Percentiles rank a stretch among this genome's conserved stretches.
phyloP scores from a whole-genome alignment of 30 jellyfish, hydroid and myxozoan genomes.

The Hydractinia symbiolongicarpus region DNA sequence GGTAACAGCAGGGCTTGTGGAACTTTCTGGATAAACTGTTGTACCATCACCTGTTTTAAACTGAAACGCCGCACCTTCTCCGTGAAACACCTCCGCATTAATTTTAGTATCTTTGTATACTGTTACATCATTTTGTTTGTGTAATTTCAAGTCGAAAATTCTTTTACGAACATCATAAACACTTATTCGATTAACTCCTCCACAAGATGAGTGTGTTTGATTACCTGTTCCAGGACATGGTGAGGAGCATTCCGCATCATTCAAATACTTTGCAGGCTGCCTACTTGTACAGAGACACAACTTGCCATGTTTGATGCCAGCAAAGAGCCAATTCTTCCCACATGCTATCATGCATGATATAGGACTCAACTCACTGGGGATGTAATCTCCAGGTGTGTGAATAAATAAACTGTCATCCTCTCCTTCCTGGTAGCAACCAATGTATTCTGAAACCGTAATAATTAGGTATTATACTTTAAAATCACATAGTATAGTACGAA shows the following conservation, averaged over 20 bases:
- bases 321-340: constrained; percentile 68
- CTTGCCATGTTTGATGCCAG: constrained; percentile 82
- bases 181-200: constrained; percentile 77
- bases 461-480: too few relatives aligned
- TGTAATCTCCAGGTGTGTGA: constrained; percentile 88
- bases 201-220: constrained; percentile 60
- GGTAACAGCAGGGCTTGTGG: background rate
- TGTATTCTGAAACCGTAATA: constrained; percentile 48
- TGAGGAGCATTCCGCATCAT: constrained; percentile 49
- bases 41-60: constrained; percentile 16
- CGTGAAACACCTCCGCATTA: constrained; percentile 14
- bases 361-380: constrained; percentile 72
- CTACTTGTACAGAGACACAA: constrained; percentile 72
- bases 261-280: constrained; percentile 34
- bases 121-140: background rate
- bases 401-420: constrained; percentile 50
- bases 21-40: constrained; percentile 9
- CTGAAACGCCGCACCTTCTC: constrained; percentile 13
- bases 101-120: background rate
- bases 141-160: constrained; percentile 51
- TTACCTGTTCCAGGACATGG: constrained; percentile 37
- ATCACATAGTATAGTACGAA: too few relatives aligned
- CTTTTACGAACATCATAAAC: constrained; percentile 72
- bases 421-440: constrained; percentile 80
- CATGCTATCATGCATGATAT: constrained; percentile 87